Evolutionary conservation across 2,113 vertebrate species (phyloP), one percentile per base, ranked within the genome.

Genomic region (Prinia subflava): DNA sequence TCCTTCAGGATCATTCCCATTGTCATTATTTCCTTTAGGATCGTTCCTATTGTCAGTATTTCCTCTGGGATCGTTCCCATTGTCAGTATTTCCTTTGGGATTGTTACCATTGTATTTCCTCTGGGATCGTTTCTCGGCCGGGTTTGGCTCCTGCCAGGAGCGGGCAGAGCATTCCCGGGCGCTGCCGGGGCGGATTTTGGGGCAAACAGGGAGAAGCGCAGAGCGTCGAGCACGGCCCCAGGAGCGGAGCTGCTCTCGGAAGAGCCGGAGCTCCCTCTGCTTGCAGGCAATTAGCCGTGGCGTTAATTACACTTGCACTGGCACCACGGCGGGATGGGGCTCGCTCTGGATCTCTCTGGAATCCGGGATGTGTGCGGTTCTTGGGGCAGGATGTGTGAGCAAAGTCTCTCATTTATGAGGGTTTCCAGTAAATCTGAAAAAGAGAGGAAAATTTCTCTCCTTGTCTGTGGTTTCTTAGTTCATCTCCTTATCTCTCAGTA

Each of bases 231-330:
- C 16, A 3, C 13, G 4, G 17, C 19, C 33, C 56, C 15, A 18
- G 14, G 30, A 25, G 15, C 41, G 2, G 55, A n/a, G 2, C 44
- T 35, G 41, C 44, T 46, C 74, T 27, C 6, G 15, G 64, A 41
- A 89, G 94, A 85, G 91, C 10, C 87, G 62, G 35, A 95, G 94
- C 93, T 95, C 94, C 94, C 94, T 95, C 91, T 95, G 79, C 91
- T 71, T 94, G 94, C 89, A 82, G 70, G 75, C 75, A 90, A 25
- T 79, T 85, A 5, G 31, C 9, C 3, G 10, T 5, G 5, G 2
- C 1, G 0, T 27, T 82, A 67, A 63, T 76, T 27, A 30, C 31
- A 5, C 15, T 12, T 23, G 9, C 31, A 1, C 9, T 7, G 6
- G 24, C 13, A 11, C 39, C 39, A 39, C 39, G 39, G 39, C 39